Evolutionary conservation across 2,888 invertebrate genomes (phyloP).

Genomic region (Parapristionchus giblindavisi): DNA sequence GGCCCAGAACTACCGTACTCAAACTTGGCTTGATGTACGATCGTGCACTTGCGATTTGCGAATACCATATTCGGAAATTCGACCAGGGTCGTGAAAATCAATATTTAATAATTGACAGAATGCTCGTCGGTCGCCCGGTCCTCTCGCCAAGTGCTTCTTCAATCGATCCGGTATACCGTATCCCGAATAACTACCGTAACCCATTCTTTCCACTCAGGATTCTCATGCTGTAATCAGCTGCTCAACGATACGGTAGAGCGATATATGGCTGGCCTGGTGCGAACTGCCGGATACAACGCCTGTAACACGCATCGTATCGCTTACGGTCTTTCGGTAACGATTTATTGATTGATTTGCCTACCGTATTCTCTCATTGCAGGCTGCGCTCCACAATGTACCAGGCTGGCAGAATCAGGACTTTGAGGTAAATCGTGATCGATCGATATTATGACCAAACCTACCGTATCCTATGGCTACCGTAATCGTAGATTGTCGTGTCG

Average conservation of each 20-base stretch:
- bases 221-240: conserved; percentile 32
- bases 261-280: conserved; percentile 7
- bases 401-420: conserved; percentile 31
- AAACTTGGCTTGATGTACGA: not conserved
- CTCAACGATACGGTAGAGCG: conserved; percentile 15
- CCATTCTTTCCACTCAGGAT: not conserved
- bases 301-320: conserved; percentile 27
- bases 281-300: not conserved
- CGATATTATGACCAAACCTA: not conserved
- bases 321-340: not conserved
- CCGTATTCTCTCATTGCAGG: not conserved
- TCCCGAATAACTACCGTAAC: not conserved
- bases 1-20: not conserved
- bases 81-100: not conserved
- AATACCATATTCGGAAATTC: not conserved
- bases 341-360: not conserved
- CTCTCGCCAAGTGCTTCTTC: conserved; percentile 34
- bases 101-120: not conserved
- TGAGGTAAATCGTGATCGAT: not conserved
- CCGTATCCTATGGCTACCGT: too few species aligned
- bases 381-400: not conserved
- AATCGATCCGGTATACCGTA: conserved; percentile 15
- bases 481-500: conserved; percentile 19
- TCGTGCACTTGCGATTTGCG: not conserved
- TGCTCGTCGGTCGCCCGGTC: conserved; percentile 20